Conservation (phyloP, 2,797 vertebrate species). For the Manis javanica region DNA sequence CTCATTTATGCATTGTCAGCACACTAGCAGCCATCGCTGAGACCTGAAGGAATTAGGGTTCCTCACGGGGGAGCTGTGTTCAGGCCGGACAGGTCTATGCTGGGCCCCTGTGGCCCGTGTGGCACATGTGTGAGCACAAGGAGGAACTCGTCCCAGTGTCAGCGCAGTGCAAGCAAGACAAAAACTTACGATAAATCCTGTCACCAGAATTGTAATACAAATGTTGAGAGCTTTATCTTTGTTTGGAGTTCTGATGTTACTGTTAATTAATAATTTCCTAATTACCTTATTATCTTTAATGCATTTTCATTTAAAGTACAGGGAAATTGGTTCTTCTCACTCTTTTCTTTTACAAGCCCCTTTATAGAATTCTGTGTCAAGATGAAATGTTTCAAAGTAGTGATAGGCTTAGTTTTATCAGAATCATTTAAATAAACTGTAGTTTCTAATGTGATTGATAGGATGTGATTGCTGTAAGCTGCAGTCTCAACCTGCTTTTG, state of each 20-base stretch:
- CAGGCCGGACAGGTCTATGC: constrained; percentile 54
- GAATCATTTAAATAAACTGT: constrained; percentile 89
- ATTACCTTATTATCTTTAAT: constrained; percentile 72
- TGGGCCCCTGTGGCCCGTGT: constrained; percentile 48
- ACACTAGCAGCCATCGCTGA: neutral
- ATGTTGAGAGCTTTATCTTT: constrained; percentile 11
- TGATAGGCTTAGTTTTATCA: constrained; percentile 87
- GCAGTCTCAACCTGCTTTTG: constrained; percentile 92
- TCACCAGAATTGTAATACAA: constrained; percentile 50
- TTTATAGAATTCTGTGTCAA: constrained; percentile 87
- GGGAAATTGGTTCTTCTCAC: constrained; percentile 33
- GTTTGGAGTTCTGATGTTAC: constrained; percentile 53
- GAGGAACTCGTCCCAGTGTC: constrained; percentile 53
- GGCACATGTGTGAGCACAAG: constrained; percentile 47
- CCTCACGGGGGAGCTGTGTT: constrained; percentile 50
- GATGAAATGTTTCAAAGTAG: constrained; percentile 88
- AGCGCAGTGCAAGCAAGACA: constrained; percentile 38
- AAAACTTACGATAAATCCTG: constrained; percentile 15
- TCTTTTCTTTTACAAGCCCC: constrained; percentile 69
- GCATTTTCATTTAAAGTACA: constrained; percentile 67
- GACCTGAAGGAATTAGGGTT: constrained; percentile 28
- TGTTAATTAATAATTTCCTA: constrained; percentile 60
- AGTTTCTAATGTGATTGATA: constrained; percentile 90
- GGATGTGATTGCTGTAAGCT: constrained; percentile 92
- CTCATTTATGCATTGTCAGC: constrained; percentile 62